Percentiles rank a stretch among this genome's conserved stretches.
Evolutionary conservation across 2,888 invertebrate species (phyloP).

Genomic region (Exephanes ischioxanthus): DNA sequence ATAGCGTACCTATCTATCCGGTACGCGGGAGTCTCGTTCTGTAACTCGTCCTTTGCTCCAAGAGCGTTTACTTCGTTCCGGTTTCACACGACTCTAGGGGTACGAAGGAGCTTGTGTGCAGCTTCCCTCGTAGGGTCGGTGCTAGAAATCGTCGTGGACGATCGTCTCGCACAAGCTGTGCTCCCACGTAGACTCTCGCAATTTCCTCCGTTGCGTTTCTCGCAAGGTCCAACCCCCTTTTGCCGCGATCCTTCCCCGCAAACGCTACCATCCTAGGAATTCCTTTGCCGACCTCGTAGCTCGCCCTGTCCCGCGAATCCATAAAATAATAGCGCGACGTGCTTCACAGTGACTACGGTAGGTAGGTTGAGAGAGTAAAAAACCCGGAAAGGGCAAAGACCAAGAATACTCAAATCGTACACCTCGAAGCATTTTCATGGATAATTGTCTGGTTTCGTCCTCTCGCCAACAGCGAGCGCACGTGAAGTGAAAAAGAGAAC

Average conservation of each 20-base stretch:
- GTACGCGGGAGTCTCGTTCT: slow-evolving; percentile 18
- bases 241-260: neutral
- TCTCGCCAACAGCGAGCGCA: slow-evolving; percentile 1
- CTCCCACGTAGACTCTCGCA: slow-evolving; percentile 27
- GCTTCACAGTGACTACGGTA: slow-evolving; percentile 44
- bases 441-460: slow-evolving; percentile 50
- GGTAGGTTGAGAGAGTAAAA: neutral
- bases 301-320: slow-evolving; percentile 21
- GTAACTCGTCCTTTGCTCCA: slow-evolving; percentile 39
- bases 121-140: slow-evolving; percentile 15
- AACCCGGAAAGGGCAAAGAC: neutral
- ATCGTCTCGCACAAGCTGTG: slow-evolving; percentile 20
- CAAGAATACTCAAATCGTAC: slow-evolving; percentile 26
- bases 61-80: slow-evolving; percentile 15
- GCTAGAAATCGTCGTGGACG: slow-evolving; percentile 33
- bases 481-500: neutral
- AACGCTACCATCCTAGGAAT: slow-evolving; percentile 44
- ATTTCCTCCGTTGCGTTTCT: slow-evolving; percentile 51
- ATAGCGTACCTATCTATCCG: slow-evolving; percentile 35
- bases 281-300: slow-evolving; percentile 40
- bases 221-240: slow-evolving; percentile 43
- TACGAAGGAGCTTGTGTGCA: slow-evolving; percentile 13
- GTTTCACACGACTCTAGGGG: neutral
- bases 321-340: slow-evolving; percentile 65
- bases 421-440: slow-evolving; percentile 63